These are phyloP conservation scores for Sminthurinus aureus DNA, from an alignment of 2,888 invertebrate species.

Conservation along the genomic window DNA sequence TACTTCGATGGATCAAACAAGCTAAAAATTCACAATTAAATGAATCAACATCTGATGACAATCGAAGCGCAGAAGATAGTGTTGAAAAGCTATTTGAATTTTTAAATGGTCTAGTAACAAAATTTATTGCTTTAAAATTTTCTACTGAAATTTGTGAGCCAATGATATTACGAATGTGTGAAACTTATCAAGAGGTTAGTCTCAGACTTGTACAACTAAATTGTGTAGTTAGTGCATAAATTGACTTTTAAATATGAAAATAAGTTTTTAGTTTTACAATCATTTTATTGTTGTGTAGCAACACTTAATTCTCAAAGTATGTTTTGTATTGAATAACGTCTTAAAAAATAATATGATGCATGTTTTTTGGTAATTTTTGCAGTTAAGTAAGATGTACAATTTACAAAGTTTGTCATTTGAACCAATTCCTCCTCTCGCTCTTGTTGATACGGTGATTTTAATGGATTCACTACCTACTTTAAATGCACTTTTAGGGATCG, in stretches of 20 bases:
- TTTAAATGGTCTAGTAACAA: background rate
- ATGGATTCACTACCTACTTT: background rate
- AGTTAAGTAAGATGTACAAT: background rate
- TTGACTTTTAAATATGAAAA: too few species aligned
- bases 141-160: background rate
- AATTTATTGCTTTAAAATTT: constrained; percentile 16
- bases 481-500: background rate
- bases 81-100: background rate
- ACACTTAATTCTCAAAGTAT: too few species aligned
- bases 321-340: too few species aligned
- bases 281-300: too few species aligned
- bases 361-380: background rate
- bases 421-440: background rate
- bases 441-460: constrained; percentile 7
- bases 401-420: background rate
- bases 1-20: constrained; percentile 18
- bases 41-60: background rate
- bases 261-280: too few species aligned
- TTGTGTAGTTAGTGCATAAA: too few species aligned
- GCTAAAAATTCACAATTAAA: background rate
- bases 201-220: too few species aligned
- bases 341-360: background rate
- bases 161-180: background rate
- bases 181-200: background rate
- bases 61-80: background rate